Base-by-base conservation (phyloP, 2,888 invertebrate genomes). In the Hirtodrosophila alboralis region DNA sequence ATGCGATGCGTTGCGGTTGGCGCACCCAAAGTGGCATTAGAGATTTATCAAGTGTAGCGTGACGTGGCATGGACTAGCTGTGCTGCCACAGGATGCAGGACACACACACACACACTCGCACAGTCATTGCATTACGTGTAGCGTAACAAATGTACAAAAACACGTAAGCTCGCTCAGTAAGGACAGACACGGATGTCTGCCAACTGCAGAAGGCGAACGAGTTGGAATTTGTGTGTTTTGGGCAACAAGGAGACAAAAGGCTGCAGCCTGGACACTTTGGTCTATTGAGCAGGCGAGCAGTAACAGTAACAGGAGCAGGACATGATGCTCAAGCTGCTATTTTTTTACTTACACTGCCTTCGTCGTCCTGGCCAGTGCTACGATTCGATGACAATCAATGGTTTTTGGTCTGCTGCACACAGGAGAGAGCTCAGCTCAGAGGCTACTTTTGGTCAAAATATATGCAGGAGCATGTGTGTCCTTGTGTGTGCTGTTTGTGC, bases 381-480 rank as follows among this genome's bases (percentile, higher is more conserved):
- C n/a, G n/a, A n/a, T 88, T 88, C 87, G 89, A 88, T 88, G 88
- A 88, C 89, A 88, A 88, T 88, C 89, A 88, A 88, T 88, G 89
- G 89, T 86, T 88, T 87, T 89, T 88, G 88, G 88, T 88, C 88
- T 88, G 88, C 67, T 88, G 88, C 84, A 87, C 79, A 83, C 47
- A 48, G 13, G 10, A 16, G 33, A 49, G 16, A 7, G 16, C 37
- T n/a, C n/a, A n/a, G n/a, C n/a, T n/a, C n/a, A 31, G 53, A 54
- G 59, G 65, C 65, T 69, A 69, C 69, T 77, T 71, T 59, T 56
- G 38, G 26, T 47, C 43, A 41, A 38, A 70, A 75, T 72, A 58
- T 67, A 83, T 85, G 86, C 86, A 79, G 65, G 79, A 67, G 56
- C 79, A 78, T 78, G 83, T 63, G 71, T 72, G 53, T 28, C 26